Conservation (phyloP, 2,888 invertebrate species). For the Diplazon laetatorius region DNA sequence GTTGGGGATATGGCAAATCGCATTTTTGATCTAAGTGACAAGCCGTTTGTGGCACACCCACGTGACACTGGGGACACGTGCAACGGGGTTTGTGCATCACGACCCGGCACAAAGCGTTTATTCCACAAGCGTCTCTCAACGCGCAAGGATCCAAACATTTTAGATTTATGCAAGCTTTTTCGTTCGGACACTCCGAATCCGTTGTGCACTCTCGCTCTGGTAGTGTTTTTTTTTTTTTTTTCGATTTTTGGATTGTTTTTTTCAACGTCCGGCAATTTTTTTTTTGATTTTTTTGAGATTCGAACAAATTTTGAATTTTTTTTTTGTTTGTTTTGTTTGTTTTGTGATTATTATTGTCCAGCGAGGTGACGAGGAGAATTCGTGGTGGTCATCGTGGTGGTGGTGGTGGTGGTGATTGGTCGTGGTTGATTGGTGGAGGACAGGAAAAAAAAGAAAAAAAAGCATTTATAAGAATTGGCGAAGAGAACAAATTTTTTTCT, state of each 20-base stretch:
- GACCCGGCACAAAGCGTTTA: conserved; percentile 94
- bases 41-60: conserved; percentile 90
- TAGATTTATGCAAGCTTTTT: conserved; percentile 95
- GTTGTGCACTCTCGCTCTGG: conserved; percentile 93
- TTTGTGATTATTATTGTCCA: conserved; percentile 44
- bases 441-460: conserved; percentile 85
- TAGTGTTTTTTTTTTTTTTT: conserved; percentile 34
- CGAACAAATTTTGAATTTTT: conserved; percentile 45
- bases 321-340: conserved; percentile 46
- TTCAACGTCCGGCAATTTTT: conserved; percentile 9
- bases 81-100: conserved; percentile 93
- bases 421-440: conserved; percentile 69
- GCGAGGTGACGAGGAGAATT: conserved; percentile 64
- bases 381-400: conserved; percentile 64
- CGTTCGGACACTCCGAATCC: conserved; percentile 95
- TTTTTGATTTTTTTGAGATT: conserved; percentile 41
- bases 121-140: conserved; percentile 93
- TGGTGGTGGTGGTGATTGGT: conserved; percentile 77
- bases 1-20: conserved; percentile 86
- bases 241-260: conserved; percentile 57
- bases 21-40: conserved; percentile 93
- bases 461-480: conserved; percentile 93
- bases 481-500: conserved; percentile 91
- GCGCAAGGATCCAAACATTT: conserved; percentile 96
- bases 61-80: conserved; percentile 94